Percentiles rank a stretch among this genome's conserved stretches.
These are phyloP conservation scores for Babyrousa celebensis DNA, from an alignment of 2,797 vertebrate genomes.

Conservation along the genomic window DNA sequence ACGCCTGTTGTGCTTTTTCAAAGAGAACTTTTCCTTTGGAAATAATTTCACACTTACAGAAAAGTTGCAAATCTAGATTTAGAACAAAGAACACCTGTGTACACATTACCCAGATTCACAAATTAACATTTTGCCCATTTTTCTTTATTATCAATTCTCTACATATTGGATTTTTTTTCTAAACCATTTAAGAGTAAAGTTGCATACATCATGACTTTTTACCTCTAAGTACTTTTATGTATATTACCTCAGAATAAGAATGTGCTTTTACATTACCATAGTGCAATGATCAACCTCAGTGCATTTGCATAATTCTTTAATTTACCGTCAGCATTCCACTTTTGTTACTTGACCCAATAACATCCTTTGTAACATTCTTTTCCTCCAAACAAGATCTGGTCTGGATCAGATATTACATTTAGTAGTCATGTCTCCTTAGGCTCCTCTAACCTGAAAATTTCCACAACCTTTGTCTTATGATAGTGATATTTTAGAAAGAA, in stretches of 20 bases:
- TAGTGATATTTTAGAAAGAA: slow-evolving; percentile 38
- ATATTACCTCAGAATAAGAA: not conserved
- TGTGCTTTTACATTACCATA: not conserved
- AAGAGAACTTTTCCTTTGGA: slow-evolving; percentile 3
- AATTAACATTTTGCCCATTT: slow-evolving; percentile 11
- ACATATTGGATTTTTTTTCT: not conserved
- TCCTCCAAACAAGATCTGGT: not conserved
- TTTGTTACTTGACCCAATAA: not conserved
- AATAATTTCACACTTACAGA: slow-evolving; percentile 26
- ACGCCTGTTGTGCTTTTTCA: not conserved
- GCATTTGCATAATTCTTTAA: not conserved
- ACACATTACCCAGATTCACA: not conserved
- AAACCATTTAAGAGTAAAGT: slow-evolving; percentile 39
- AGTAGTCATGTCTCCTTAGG: not conserved
- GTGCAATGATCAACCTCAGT: not conserved
- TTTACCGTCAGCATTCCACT: not conserved
- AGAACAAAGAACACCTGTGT: not conserved
- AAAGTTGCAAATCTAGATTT: not conserved
- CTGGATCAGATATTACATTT: not conserved
- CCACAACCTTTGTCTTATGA: slow-evolving; percentile 14
- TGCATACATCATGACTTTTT: not conserved
- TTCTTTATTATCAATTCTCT: not conserved
- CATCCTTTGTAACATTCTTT: not conserved
- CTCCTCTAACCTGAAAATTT: slow-evolving; percentile 1
- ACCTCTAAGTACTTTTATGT: not conserved